Conservation (phyloP, 2,888 invertebrate species). For the Idaea biselata region DNA sequence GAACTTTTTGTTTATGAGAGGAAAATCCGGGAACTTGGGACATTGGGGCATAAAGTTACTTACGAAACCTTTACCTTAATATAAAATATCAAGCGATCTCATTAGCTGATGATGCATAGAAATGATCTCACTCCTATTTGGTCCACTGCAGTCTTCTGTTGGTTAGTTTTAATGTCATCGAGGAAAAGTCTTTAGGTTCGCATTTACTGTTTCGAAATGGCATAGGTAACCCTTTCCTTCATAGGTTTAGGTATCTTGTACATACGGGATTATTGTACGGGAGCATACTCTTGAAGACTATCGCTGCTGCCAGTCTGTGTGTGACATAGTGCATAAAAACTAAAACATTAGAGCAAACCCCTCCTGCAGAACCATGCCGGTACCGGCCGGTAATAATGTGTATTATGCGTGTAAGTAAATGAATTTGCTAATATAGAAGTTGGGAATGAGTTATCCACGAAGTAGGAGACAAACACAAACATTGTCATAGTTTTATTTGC, state of each 20-base stretch:
- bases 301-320: too few relatives aligned
- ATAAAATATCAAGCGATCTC: not conserved
- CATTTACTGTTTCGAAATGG: too few relatives aligned
- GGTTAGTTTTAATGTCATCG: too few relatives aligned
- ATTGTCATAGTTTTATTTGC: constrained; percentile 9
- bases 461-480: constrained; percentile 8
- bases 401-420: too few relatives aligned
- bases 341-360: not conserved
- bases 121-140: not conserved
- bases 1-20: not conserved
- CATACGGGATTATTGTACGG: too few relatives aligned
- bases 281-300: too few relatives aligned
- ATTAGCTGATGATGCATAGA: not conserved
- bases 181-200: too few relatives aligned
- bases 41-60: constrained; percentile 2
- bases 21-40: not conserved
- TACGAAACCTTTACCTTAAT: not conserved
- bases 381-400: too few relatives aligned
- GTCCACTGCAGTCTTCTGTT: too few relatives aligned
- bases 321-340: not conserved
- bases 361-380: too few relatives aligned
- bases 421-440: constrained; percentile 7
- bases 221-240: too few relatives aligned
- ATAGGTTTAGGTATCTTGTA: too few relatives aligned
- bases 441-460: constrained; percentile 13